Evolutionary conservation across 2,888 invertebrate species (phyloP).

Genomic region (Anorthoa munda): DNA sequence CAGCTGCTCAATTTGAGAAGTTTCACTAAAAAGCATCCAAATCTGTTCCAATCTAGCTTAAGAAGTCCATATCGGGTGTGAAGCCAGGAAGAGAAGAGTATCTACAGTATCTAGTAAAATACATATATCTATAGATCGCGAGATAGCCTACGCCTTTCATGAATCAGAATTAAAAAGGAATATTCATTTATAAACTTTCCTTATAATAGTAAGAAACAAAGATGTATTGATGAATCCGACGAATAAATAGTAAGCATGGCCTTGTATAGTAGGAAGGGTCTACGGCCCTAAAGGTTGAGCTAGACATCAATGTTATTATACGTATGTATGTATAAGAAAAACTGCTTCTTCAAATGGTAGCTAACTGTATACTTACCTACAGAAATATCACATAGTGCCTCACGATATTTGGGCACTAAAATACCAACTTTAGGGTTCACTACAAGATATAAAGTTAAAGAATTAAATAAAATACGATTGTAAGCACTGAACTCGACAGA

Average conservation of each 20-base stretch:
- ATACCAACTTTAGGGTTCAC: background rate
- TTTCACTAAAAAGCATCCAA: background rate
- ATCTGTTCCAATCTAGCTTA: background rate
- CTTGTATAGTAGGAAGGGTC: background rate
- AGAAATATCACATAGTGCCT: background rate
- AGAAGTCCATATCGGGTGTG: background rate
- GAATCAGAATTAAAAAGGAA: background rate
- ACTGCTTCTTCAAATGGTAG: conserved; percentile 39
- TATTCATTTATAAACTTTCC: background rate
- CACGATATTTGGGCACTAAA: background rate
- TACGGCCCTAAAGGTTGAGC: background rate
- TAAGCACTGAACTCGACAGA: background rate
- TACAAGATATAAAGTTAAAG: background rate
- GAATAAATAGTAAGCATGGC: background rate
- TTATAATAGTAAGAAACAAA: background rate
- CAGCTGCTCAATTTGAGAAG: conserved; percentile 1
- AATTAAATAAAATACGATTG: background rate
- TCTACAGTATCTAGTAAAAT: background rate
- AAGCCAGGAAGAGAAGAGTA: background rate
- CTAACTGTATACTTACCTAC: conserved; percentile 8
- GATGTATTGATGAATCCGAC: background rate
- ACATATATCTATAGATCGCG: background rate
- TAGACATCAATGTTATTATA: conserved; percentile 32
- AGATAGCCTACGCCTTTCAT: background rate
- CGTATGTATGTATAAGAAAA: conserved; percentile 7